These are phyloP conservation scores for Kryphioiulus occultus DNA, from an alignment of 2,888 invertebrate genomes.

Conservation along the genomic window DNA sequence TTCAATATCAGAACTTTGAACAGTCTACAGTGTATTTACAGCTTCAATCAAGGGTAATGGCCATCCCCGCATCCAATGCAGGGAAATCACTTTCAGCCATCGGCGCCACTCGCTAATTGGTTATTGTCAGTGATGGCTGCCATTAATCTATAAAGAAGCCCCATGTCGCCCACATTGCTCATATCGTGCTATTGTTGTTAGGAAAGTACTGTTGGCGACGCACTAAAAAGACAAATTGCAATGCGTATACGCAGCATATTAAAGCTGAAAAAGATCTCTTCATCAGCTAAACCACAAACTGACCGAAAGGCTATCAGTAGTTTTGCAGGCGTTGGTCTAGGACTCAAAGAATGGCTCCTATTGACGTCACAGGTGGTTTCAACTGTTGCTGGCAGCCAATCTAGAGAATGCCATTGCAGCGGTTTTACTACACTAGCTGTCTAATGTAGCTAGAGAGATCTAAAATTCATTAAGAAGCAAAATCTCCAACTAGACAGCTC, in stretches of 20 bases:
- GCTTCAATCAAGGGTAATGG: background rate
- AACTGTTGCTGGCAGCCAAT: background rate
- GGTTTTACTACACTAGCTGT: background rate
- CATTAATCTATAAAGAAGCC: background rate
- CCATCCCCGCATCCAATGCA: background rate
- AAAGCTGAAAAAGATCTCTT: background rate
- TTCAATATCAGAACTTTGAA: background rate
- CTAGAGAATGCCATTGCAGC: background rate
- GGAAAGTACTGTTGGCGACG: background rate
- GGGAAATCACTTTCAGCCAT: background rate
- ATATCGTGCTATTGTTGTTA: background rate
- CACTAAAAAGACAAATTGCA: background rate
- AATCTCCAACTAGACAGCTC: too few species aligned
- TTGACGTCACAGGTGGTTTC: background rate
- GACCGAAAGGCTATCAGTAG: background rate
- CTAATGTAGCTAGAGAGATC: background rate
- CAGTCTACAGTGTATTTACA: background rate
- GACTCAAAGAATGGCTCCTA: background rate
- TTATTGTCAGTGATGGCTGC: slow-evolving; percentile 5
- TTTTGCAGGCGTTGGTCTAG: background rate
- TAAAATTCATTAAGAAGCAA: too few species aligned
- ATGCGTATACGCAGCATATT: background rate
- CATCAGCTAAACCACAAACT: background rate
- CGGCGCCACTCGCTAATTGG: background rate
- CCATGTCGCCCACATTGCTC: background rate